A percentile compares a stretch with the other conserved stretches of the same genome.
These are phyloP conservation scores for Pipa parva DNA, from an alignment of 2,113 vertebrate genomes.

Conservation along the genomic window DNA sequence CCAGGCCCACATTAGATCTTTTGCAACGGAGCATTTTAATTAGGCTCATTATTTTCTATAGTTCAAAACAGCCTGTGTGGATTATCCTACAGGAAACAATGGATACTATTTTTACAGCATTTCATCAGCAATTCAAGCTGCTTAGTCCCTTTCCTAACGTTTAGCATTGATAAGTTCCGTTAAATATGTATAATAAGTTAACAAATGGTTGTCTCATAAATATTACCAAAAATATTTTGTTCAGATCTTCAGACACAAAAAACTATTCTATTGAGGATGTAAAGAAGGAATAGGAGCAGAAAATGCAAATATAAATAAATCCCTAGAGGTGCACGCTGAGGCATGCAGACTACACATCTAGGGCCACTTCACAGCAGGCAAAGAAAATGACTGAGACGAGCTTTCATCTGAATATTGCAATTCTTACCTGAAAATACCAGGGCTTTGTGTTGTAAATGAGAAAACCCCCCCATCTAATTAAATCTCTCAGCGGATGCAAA, in stretches of 20 bases:
- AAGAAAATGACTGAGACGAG: neutral
- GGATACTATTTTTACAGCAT: too few relatives aligned
- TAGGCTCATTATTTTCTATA: too few relatives aligned
- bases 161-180: too few relatives aligned
- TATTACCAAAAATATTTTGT: too few relatives aligned
- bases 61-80: too few relatives aligned
- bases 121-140: too few relatives aligned
- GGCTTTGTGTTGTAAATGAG: conserved; percentile 4
- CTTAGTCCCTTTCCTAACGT: too few relatives aligned
- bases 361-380: neutral
- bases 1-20: too few relatives aligned
- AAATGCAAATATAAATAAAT: neutral
- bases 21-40: too few relatives aligned
- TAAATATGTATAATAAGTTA: too few relatives aligned
- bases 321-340: neutral
- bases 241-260: neutral
- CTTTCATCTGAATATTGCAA: conserved; percentile 6
- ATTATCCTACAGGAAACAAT: too few relatives aligned
- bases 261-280: neutral
- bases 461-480: conserved; percentile 26
- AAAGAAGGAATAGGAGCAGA: neutral
- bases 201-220: too few relatives aligned
- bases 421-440: conserved; percentile 24
- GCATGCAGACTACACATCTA: conserved; percentile 6
- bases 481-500: conserved; percentile 1